Evolutionary conservation across 1,140 invertebrate species (phyloP).

Genomic region (Colletes gigas): DNA sequence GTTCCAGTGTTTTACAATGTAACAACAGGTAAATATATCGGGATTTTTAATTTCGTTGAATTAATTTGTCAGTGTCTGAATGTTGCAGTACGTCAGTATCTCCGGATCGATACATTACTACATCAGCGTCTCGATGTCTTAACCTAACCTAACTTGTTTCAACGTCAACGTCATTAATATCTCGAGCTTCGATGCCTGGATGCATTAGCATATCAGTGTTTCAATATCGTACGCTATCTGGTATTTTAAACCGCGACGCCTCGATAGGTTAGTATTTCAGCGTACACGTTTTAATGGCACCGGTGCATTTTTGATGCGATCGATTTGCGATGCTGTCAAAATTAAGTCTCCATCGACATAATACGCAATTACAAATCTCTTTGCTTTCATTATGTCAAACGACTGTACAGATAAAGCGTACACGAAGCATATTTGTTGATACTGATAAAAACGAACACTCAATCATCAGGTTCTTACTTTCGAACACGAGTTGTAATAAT

Average conservation of each 20-base stretch:
- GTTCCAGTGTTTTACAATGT: background rate
- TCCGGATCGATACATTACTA: background rate
- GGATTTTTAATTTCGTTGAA: background rate
- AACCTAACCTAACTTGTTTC: background rate
- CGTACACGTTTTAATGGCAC: background rate
- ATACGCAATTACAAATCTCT: background rate
- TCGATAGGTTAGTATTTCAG: background rate
- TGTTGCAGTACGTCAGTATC: background rate
- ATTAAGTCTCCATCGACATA: too few species aligned
- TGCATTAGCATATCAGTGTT: background rate
- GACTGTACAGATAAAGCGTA: too few species aligned
- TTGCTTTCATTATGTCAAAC: too few species aligned
- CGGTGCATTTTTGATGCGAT: too few species aligned
- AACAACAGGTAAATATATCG: background rate
- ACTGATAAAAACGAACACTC: too few species aligned
- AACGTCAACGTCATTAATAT: conserved; percentile 7
- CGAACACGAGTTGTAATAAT: too few species aligned
- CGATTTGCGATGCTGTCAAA: too few species aligned
- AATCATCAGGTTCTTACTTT: too few species aligned
- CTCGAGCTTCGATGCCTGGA: background rate
- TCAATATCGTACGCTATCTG: background rate
- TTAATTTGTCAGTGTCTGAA: background rate
- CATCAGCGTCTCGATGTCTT: background rate
- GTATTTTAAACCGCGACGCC: background rate
- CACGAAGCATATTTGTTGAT: too few species aligned